phyloP scores from a whole-genome alignment of 92 coral and sea anemone species.

The Micromussa lordhowensis region DNA sequence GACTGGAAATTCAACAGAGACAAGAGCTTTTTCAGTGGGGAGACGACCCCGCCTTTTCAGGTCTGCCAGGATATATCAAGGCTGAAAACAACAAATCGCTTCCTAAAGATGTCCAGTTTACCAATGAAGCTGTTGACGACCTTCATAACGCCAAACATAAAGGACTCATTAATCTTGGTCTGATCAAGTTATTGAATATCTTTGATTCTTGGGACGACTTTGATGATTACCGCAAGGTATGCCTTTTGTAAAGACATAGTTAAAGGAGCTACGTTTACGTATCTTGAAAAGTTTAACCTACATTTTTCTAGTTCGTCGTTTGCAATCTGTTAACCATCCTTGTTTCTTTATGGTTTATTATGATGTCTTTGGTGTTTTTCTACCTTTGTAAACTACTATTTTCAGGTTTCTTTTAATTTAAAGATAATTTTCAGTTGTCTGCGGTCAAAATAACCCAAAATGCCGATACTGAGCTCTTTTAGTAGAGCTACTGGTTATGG shows the following conservation, averaged over 20 bases:
- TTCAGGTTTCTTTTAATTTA: too few relatives aligned
- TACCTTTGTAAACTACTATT: too few relatives aligned
- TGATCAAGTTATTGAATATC: constrained; percentile 43
- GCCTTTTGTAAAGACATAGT: not conserved
- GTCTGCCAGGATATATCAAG: constrained; percentile 75
- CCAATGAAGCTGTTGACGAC: constrained; percentile 66
- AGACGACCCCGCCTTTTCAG: constrained; percentile 33
- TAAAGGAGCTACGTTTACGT: too few relatives aligned
- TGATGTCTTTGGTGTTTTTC: too few relatives aligned
- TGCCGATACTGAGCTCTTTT: too few relatives aligned
- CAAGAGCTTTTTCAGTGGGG: constrained; percentile 75
- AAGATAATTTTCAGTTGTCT: too few relatives aligned
- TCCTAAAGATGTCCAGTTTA: constrained; percentile 73
- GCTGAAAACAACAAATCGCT: constrained; percentile 27
- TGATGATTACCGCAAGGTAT: constrained; percentile 64
- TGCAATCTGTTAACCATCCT: too few relatives aligned
- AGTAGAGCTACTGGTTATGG: too few relatives aligned
- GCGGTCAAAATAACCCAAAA: too few relatives aligned
- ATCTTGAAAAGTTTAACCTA: too few relatives aligned
- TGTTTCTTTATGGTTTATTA: too few relatives aligned
- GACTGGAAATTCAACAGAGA: constrained; percentile 68
- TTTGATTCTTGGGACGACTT: constrained; percentile 80
- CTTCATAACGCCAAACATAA: constrained; percentile 60
- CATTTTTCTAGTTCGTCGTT: too few relatives aligned
- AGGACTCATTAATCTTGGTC: constrained; percentile 67